Evolutionary conservation across 2,797 vertebrate species (phyloP), one percentile per base, ranked within the genome.

Genomic region (Girardinus metallicus): DNA sequence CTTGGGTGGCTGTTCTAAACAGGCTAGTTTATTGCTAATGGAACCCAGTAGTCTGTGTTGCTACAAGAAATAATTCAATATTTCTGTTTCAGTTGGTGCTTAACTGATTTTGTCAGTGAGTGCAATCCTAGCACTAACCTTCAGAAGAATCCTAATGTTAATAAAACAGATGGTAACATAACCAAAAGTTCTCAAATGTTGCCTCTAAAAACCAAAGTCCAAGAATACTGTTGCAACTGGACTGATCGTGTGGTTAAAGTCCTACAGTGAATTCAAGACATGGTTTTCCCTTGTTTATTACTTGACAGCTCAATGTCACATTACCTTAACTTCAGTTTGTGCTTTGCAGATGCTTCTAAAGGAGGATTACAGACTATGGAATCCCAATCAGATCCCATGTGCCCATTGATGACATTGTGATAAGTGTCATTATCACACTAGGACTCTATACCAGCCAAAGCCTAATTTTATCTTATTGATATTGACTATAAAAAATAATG

Each of bases 1-100:
- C 55, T 60, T n/a, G n/a, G 55, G 55, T 60, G 12, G n/a, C n/a
- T 60, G 55, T n/a, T 60, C 55, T 60, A 60, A 60, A 60, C 55
- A 60, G 4, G 49, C 49, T 51, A 51, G 49, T 51, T 51, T 51
- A 51, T 51, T 51, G 49, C 49, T 51, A 23, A 51, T 23, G 49
- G 21, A 51, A 10, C 21, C 49, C 49, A 23, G 2, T 51, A 51
- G 2, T 51, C 49, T 51, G 49, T 51, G 2, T 23, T 51, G 49
- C 49, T 51, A 23, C 21, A 51, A 51, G 49, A 51, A 23, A 51
- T 51, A 9, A 23, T 51, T 51, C 21, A 51, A 23, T 23, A 51
- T 51, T 51, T 51, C 49, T 9, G 7, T 23, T 51, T 51, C 49
- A 51, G 21, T 51, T 51, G 49, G 49, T 23, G 49, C 21, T 23